Conservation (phyloP, 2,888 invertebrate species). For the Barypeithes pellucidus region DNA sequence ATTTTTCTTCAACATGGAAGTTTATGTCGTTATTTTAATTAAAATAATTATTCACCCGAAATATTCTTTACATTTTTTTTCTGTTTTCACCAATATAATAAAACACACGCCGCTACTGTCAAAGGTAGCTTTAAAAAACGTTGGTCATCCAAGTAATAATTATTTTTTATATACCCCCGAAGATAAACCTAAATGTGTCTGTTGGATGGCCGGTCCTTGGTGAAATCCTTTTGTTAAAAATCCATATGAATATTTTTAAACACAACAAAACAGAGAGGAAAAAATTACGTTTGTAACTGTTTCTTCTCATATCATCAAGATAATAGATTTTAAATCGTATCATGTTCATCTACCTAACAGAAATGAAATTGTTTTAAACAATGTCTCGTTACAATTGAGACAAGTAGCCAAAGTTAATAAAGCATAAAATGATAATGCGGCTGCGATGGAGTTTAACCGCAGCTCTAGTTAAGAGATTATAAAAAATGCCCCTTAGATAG, state of each 20-base stretch:
- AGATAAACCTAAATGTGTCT: slow-evolving; percentile 28
- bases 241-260: slow-evolving; percentile 2
- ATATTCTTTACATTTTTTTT: too few relatives aligned
- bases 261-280: background rate
- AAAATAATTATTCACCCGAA: too few relatives aligned
- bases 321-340: slow-evolving; percentile 29
- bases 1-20: too few relatives aligned
- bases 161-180: slow-evolving; percentile 42
- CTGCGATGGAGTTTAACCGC: slow-evolving; percentile 45
- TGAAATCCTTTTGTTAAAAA: slow-evolving; percentile 17
- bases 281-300: slow-evolving; percentile 6
- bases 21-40: too few relatives aligned
- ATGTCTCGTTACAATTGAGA: slow-evolving; percentile 48
- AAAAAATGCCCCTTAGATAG: slow-evolving; percentile 47
- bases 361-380: slow-evolving; percentile 47
- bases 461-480: slow-evolving; percentile 42
- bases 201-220: background rate
- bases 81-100: too few relatives aligned
- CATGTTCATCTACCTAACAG: slow-evolving; percentile 41
- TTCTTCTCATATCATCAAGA: slow-evolving; percentile 6
- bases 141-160: slow-evolving; percentile 38
- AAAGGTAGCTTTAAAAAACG: slow-evolving; percentile 33
- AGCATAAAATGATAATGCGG: slow-evolving; percentile 52
- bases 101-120: background rate
- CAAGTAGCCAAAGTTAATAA: slow-evolving; percentile 51